Conservation (phyloP, 92 coral and sea anemone genomes). For the Phenganax marumi region DNA sequence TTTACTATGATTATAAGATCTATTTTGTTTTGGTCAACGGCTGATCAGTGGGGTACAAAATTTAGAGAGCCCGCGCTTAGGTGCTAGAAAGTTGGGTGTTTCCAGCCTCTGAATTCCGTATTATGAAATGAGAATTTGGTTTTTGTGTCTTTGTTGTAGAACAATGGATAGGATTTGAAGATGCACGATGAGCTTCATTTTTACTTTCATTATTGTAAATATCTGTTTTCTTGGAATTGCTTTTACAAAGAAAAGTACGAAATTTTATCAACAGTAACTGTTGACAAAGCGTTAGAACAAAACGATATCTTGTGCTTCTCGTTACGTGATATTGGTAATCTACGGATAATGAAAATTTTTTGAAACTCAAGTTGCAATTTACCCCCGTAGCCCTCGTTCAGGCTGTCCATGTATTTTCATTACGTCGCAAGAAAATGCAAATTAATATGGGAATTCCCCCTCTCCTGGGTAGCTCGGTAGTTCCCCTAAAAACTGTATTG, state of each 20-base stretch:
- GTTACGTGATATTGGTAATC: too few species aligned
- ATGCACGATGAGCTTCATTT: neutral
- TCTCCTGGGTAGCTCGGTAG: too few species aligned
- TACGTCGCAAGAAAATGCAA: neutral
- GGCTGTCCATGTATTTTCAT: neutral
- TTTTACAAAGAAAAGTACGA: neutral
- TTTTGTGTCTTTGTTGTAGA: too few species aligned
- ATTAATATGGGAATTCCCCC: neutral
- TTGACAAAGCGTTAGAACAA: neutral
- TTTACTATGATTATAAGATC: neutral
- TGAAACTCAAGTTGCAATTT: too few species aligned
- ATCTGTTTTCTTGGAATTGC: conserved; percentile 1
- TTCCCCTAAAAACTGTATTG: neutral
- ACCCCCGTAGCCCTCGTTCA: too few species aligned
- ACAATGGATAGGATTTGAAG: too few species aligned
- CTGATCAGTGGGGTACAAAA: too few species aligned
- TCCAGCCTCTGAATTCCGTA: too few species aligned
- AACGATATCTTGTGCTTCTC: neutral
- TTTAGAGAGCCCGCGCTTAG: too few species aligned
- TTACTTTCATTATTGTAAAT: neutral
- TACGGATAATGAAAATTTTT: too few species aligned
- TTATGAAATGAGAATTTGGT: too few species aligned
- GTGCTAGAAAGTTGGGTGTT: too few species aligned
- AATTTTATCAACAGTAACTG: neutral
- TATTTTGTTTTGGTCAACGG: neutral